Conservation (phyloP, 2,888 invertebrate species). For the Uloborus plumipes region DNA sequence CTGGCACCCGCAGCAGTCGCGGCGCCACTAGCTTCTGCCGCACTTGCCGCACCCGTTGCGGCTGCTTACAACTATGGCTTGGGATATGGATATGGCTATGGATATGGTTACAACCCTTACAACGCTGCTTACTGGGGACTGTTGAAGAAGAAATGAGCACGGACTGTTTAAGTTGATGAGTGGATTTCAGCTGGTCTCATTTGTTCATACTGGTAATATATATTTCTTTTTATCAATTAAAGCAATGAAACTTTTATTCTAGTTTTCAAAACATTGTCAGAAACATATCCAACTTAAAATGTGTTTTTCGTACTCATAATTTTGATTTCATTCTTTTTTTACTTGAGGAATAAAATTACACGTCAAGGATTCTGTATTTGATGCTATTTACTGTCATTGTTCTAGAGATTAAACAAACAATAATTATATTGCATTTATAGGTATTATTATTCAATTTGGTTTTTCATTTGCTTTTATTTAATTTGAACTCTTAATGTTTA, state of each 20-base stretch:
- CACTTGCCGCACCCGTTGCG: not conserved
- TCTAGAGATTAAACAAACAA: no score
- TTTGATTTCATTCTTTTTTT: not conserved
- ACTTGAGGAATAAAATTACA: no score
- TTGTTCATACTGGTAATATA: slow-evolving; percentile 27
- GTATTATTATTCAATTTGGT: no score
- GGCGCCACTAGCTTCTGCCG: not conserved
- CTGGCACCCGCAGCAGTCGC: not conserved
- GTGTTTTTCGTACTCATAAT: not conserved
- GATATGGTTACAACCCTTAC: not conserved
- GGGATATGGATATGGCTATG: not conserved
- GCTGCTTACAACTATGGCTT: not conserved
- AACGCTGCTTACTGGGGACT: slow-evolving; percentile 10
- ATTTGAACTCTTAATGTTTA: no score
- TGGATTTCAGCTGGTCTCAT: slow-evolving; percentile 14
- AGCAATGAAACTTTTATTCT: not conserved
- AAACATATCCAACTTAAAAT: no score
- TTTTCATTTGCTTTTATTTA: no score
- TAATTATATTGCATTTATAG: no score
- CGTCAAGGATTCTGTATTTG: no score
- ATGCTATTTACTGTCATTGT: no score
- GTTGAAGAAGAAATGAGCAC: slow-evolving; percentile 22
- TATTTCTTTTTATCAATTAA: not conserved
- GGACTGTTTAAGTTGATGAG: not conserved
- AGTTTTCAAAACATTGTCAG: no score